Percentiles rank a stretch among this genome's conserved stretches.
Conservation (phyloP, 2,113 vertebrate species). For the Ahaetulla prasina region DNA sequence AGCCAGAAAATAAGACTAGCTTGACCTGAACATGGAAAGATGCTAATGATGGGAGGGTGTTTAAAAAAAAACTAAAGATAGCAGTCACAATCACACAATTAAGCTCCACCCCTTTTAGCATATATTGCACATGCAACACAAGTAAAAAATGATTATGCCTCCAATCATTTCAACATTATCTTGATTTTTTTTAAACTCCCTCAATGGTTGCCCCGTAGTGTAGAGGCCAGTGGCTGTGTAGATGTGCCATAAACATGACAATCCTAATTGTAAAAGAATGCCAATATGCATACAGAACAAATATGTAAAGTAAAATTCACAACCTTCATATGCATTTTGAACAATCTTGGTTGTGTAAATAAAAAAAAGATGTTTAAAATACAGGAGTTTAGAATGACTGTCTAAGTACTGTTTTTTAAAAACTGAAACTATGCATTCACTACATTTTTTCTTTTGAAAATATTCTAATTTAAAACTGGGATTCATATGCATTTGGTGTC, state of each 20-base stretch:
- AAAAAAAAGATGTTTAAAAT: neutral
- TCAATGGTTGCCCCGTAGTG: neutral
- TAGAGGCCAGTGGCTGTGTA: neutral
- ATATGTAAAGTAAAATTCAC: slow-evolving; percentile 4
- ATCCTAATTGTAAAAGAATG: neutral
- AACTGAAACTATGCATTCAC: neutral
- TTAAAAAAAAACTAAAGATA: neutral
- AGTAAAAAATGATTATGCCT: neutral
- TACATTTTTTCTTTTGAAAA: neutral
- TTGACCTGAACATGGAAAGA: neutral
- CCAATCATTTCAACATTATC: neutral
- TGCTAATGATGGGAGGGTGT: neutral
- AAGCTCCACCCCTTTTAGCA: neutral
- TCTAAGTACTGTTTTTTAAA: neutral
- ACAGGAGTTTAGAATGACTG: neutral
- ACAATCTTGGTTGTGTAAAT: neutral
- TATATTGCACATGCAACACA: neutral
- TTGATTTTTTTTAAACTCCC: neutral
- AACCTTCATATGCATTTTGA: neutral
- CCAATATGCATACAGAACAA: too few relatives aligned
- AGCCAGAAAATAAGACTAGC: neutral
- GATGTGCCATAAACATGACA: neutral
- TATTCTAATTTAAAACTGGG: neutral
- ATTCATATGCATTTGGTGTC: slow-evolving; percentile 8
- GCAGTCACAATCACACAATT: neutral